Conservation (phyloP, 2,797 vertebrate species). For the Otolemur crassicaudatus region DNA sequence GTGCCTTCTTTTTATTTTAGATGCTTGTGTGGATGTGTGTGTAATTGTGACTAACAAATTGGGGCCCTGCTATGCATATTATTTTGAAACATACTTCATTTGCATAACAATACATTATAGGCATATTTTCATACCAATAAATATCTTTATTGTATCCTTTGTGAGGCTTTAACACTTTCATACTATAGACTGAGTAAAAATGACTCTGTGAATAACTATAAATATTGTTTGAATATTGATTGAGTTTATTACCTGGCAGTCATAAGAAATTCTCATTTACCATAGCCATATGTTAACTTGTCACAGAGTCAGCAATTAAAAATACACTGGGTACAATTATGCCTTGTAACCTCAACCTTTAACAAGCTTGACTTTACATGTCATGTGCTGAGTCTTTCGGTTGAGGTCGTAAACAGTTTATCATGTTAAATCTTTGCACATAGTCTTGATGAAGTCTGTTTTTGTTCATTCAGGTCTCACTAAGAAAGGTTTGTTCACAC, state of each 20-base stretch:
- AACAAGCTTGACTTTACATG: background rate
- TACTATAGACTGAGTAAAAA: background rate
- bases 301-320: slow-evolving; percentile 58
- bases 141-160: background rate
- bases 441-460: background rate
- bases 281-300: background rate
- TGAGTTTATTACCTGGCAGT: background rate
- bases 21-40: background rate
- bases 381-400: background rate
- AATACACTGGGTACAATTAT: background rate
- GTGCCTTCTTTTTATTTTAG: background rate
- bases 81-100: slow-evolving; percentile 5
- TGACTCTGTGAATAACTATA: slow-evolving; percentile 29
- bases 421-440: background rate
- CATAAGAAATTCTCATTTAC: background rate
- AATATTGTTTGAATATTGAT: background rate
- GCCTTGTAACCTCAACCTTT: background rate
- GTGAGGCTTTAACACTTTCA: background rate
- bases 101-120: background rate
- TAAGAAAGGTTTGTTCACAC: background rate
- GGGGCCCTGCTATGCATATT: background rate
- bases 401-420: background rate
- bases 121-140: background rate
- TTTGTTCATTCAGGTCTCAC: background rate
- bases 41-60: background rate